These are phyloP conservation scores for Glareola pratincola DNA, from an alignment of 2,113 vertebrate genomes.

Conservation along the genomic window DNA sequence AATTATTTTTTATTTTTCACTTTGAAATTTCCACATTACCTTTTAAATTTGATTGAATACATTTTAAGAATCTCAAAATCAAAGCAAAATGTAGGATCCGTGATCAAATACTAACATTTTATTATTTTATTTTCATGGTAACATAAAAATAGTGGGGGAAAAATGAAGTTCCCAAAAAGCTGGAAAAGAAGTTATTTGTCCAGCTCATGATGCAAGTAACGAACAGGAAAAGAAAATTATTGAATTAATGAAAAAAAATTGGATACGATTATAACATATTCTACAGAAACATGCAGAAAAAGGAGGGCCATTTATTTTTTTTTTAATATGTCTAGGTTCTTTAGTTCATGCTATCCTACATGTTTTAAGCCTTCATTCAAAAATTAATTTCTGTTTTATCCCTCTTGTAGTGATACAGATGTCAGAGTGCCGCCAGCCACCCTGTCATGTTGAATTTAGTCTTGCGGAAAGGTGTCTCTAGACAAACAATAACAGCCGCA, in stretches of 20 bases:
- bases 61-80: not conserved
- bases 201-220: not conserved
- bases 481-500: conserved; percentile 54
- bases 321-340: not conserved
- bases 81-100: not conserved
- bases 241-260: not conserved
- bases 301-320: not conserved
- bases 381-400: not conserved
- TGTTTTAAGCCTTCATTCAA: not conserved
- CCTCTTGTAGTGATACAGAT: conserved; percentile 13
- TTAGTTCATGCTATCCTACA: not conserved
- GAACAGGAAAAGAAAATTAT: not conserved
- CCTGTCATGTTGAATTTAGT: conserved; percentile 45
- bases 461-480: conserved; percentile 60
- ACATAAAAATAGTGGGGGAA: not conserved
- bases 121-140: not conserved
- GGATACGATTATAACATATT: not conserved
- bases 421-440: conserved; percentile 33
- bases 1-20: not conserved
- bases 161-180: not conserved
- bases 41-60: not conserved
- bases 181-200: not conserved
- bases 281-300: not conserved
- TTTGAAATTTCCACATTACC: not conserved
- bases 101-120: not conserved